Evolutionary conservation across 2,888 invertebrate genomes (phyloP).

Genomic region (Synergus itoensis): DNA sequence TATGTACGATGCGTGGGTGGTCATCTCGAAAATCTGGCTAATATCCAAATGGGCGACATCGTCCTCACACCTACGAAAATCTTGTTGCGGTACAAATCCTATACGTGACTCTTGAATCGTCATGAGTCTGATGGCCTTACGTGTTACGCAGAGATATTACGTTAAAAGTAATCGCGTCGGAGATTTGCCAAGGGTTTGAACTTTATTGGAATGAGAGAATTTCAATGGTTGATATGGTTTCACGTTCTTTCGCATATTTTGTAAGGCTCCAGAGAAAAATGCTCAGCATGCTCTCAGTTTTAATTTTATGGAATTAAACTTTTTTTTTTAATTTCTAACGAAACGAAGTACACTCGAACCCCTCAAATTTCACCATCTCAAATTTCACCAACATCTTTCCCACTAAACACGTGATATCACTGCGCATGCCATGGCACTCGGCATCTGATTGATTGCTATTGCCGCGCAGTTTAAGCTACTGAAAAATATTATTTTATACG

Average conservation of each 20-base stretch:
- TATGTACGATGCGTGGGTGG: slow-evolving; percentile 75
- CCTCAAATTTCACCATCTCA: too few species aligned
- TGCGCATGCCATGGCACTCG: too few species aligned
- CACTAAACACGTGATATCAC: too few species aligned
- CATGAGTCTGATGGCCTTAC: slow-evolving; percentile 47
- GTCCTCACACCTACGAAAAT: slow-evolving; percentile 70
- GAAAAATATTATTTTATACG: too few species aligned
- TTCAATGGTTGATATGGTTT: not conserved
- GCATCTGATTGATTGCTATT: too few species aligned
- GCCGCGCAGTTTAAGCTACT: too few species aligned
- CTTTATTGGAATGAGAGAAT: not conserved
- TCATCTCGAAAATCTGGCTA: slow-evolving; percentile 66
- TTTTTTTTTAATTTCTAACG: too few species aligned
- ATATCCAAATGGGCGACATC: slow-evolving; percentile 73
- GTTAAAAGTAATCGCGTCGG: slow-evolving; percentile 22
- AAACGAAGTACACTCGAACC: too few species aligned
- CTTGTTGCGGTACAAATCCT: slow-evolving; percentile 58
- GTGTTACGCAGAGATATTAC: slow-evolving; percentile 38
- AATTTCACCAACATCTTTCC: too few species aligned
- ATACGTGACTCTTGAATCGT: slow-evolving; percentile 52
- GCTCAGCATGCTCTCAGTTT: too few species aligned
- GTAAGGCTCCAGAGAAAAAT: too few species aligned
- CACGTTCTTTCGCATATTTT: not conserved
- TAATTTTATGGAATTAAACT: too few species aligned
- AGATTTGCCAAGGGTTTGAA: not conserved